Base-by-base conservation (phyloP, 2,888 invertebrate species). In the Gari tellinella region DNA sequence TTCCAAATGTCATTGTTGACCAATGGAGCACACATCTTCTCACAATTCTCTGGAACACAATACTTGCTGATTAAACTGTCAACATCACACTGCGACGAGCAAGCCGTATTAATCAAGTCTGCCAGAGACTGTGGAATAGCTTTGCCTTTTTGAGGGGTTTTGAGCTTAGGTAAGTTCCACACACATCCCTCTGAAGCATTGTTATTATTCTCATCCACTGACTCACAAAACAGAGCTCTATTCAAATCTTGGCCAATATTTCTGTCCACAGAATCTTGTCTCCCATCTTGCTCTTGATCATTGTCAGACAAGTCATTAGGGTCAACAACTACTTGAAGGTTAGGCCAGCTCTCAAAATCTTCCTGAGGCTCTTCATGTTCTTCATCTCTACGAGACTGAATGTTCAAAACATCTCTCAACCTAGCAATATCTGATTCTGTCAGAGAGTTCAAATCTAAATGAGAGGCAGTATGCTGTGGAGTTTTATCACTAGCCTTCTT, bases 111-210 rank as follows among this genome's bases (percentile, higher is more conserved):
- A n/a, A n/a, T n/a, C n/a, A n/a, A n/a, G n/a, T n/a, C n/a, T n/a
- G n/a, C n/a, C n/a, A n/a, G 31, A 14, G 65, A 57, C 4, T 26
- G 23, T 7, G 41, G 12, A 38, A 65, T 40, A 0, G 51, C 38
- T 21, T 57, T 37, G 1, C 57, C 57, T 48, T 43, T 45, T 14
- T 57, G 37, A 5, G 57, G 65, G 26, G 51, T 17, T 43, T 51
- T 65, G 43, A 57, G 12, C 15, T 48, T 21, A 8, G 64, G 64
- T 25, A 48, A 46, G 5, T 53, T 21, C 63, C 63, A 64, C 31
- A 31, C 4, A 31, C 31, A 31, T 21, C 23, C 45, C 25, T n/a
- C 17, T 5, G n/a, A n/a, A n/a, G n/a, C n/a, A 31, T 61, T 41
- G 4, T 31, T 31, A 31, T 31, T 31, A 10, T 31, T 31, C 31